These are phyloP conservation scores for Mechanitis mazaeus DNA, from an alignment of 2,888 invertebrate species.

Conservation along the genomic window DNA sequence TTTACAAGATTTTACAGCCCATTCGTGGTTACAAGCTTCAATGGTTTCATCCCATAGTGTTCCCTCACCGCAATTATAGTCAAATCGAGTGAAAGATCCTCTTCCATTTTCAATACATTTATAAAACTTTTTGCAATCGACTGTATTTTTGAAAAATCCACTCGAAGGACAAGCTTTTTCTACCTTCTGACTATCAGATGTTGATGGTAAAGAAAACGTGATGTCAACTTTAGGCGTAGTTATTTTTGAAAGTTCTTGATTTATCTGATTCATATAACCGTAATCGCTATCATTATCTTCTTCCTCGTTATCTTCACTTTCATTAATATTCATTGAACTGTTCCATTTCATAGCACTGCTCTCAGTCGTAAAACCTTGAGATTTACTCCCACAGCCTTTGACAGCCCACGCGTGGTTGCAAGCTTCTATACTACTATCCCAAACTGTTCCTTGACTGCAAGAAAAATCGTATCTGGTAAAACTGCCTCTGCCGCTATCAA, in stretches of 20 bases:
- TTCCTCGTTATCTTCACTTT: slow-evolving; percentile 14
- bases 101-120: slow-evolving; percentile 77
- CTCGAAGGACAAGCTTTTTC: slow-evolving; percentile 45
- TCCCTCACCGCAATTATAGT: slow-evolving; percentile 76
- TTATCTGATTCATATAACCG: slow-evolving; percentile 30
- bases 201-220: slow-evolving; percentile 21
- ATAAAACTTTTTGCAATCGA: slow-evolving; percentile 81
- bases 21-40: slow-evolving; percentile 77
- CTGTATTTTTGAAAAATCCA: slow-evolving; percentile 77
- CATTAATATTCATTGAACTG: background rate
- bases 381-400: slow-evolving; percentile 37
- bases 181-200: slow-evolving; percentile 15
- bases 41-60: slow-evolving; percentile 78
- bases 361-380: slow-evolving; percentile 16
- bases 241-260: slow-evolving; percentile 17
- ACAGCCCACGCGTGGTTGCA: slow-evolving; percentile 78
- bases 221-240: slow-evolving; percentile 14
- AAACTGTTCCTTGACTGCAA: slow-evolving; percentile 78
- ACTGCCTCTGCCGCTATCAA: slow-evolving; percentile 61
- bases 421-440: slow-evolving; percentile 74
- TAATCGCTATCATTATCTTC: slow-evolving; percentile 19
- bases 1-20: slow-evolving; percentile 53
- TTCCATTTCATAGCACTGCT: background rate
- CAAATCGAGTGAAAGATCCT: slow-evolving; percentile 67
- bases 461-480: slow-evolving; percentile 72